phyloP scores from a whole-genome alignment of 2,797 vertebrate genomes.

The Danionella dracula region DNA sequence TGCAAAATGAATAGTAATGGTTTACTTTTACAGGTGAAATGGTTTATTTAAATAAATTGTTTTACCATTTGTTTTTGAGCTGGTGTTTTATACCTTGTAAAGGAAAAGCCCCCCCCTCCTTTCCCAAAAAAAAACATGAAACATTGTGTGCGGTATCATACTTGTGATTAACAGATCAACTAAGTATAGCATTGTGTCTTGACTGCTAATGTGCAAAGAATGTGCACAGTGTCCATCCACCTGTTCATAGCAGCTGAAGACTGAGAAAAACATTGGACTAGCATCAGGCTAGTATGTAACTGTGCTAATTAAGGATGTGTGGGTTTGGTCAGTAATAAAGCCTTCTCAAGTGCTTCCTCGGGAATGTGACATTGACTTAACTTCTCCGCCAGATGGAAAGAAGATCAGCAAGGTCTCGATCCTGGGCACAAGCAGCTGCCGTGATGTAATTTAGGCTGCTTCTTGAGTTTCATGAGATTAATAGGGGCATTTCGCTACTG shows the following conservation, averaged over 20 bases:
- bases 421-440: slow-evolving; percentile 37
- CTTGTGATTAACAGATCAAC: no score
- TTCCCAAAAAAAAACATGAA: no score
- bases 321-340: slow-evolving; percentile 40
- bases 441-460: slow-evolving; percentile 42
- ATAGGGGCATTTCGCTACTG: background rate
- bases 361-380: slow-evolving; percentile 55
- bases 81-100: no score
- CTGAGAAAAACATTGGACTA: background rate
- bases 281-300: background rate
- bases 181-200: slow-evolving; percentile 1
- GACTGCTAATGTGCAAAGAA: slow-evolving; percentile 46
- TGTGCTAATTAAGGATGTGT: slow-evolving; percentile 16
- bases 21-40: no score
- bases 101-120: no score
- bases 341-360: slow-evolving; percentile 19
- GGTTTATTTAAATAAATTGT: no score
- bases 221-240: slow-evolving; percentile 28
- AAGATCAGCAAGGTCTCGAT: slow-evolving; percentile 23
- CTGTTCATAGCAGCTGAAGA: slow-evolving; percentile 24
- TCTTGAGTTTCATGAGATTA: slow-evolving; percentile 60
- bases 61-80: no score
- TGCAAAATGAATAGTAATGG: no score
- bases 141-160: no score
- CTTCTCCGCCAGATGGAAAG: slow-evolving; percentile 45